These are phyloP conservation scores for Phaetusa simplex DNA, from an alignment of 2,113 vertebrate species.

Conservation along the genomic window DNA sequence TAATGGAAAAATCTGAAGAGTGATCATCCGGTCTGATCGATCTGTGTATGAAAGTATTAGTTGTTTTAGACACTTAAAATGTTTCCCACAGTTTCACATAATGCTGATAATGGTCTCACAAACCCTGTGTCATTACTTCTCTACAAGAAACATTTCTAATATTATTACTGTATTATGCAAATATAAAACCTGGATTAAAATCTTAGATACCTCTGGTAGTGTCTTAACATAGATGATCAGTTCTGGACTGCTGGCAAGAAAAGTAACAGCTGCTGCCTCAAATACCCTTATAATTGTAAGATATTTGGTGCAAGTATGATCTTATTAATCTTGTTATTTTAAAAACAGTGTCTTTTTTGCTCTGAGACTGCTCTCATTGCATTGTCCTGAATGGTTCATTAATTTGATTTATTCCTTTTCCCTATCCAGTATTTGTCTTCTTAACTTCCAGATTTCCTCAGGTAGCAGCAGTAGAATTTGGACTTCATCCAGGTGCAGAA, in stretches of 20 bases:
- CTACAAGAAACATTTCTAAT: not conserved
- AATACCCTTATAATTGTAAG: not conserved
- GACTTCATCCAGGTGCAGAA: slow-evolving; percentile 51
- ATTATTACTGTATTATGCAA: not conserved
- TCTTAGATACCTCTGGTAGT: not conserved
- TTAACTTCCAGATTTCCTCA: slow-evolving; percentile 62
- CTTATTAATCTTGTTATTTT: not conserved
- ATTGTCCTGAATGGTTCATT: not conserved
- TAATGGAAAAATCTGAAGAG: slow-evolving; percentile 6
- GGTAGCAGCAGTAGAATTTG: slow-evolving; percentile 57
- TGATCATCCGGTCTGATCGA: not conserved
- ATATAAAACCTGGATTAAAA: not conserved
- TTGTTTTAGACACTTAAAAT: not conserved
- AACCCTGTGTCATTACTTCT: not conserved
- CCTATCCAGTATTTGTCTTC: not conserved
- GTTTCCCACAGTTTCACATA: not conserved
- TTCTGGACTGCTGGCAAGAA: not conserved
- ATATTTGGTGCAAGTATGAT: not conserved
- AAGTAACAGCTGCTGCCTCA: not conserved
- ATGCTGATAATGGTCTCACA: not conserved
- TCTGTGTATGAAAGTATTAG: not conserved
- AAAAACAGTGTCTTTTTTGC: not conserved
- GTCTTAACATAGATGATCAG: not conserved
- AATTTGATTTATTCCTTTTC: not conserved
- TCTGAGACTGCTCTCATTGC: not conserved